Percentiles rank a stretch among this genome's conserved stretches.
Evolutionary conservation across 2,113 vertebrate species (phyloP).

Genomic region (Gopherus flavomarginatus): DNA sequence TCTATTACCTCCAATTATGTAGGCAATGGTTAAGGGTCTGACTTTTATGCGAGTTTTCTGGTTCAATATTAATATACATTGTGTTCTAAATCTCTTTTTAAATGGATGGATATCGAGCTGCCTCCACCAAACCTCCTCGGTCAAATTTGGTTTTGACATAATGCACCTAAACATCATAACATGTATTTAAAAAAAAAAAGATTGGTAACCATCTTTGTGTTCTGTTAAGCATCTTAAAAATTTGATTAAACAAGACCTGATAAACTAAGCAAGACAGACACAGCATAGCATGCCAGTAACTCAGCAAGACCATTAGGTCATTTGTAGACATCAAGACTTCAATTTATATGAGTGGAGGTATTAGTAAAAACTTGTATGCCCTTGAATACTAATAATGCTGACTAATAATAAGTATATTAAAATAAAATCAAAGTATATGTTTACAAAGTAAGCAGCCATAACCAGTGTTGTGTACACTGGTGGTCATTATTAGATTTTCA

Average conservation of each 20-base stretch:
- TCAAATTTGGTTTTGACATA: constrained; percentile 39
- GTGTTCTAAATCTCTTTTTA: constrained; percentile 35
- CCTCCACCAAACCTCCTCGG: not conserved
- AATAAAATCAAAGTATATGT: not conserved
- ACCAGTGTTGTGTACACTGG: not conserved
- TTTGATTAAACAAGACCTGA: constrained; percentile 57
- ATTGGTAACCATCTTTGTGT: constrained; percentile 23
- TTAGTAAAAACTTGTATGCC: constrained; percentile 7
- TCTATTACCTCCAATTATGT: constrained; percentile 7
- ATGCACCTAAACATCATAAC: constrained; percentile 11
- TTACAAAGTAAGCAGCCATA: not conserved
- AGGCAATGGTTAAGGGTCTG: constrained; percentile 1
- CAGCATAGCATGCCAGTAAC: constrained; percentile 54
- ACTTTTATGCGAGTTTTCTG: constrained; percentile 43
- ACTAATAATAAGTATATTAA: constrained; percentile 21
- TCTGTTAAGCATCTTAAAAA: constrained; percentile 37
- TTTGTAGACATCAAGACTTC: constrained; percentile 68
- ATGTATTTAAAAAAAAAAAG: constrained; percentile 11
- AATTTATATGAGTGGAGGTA: not conserved
- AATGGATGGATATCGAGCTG: constrained; percentile 26
- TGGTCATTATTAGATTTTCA: not conserved
- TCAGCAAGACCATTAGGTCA: constrained; percentile 53
- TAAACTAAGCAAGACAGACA: constrained; percentile 66
- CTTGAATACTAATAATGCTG: constrained; percentile 21
- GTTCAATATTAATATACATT: constrained; percentile 27